phyloP scores from a whole-genome alignment of 1,140 invertebrate genomes.

The Cyclargus thomasi region DNA sequence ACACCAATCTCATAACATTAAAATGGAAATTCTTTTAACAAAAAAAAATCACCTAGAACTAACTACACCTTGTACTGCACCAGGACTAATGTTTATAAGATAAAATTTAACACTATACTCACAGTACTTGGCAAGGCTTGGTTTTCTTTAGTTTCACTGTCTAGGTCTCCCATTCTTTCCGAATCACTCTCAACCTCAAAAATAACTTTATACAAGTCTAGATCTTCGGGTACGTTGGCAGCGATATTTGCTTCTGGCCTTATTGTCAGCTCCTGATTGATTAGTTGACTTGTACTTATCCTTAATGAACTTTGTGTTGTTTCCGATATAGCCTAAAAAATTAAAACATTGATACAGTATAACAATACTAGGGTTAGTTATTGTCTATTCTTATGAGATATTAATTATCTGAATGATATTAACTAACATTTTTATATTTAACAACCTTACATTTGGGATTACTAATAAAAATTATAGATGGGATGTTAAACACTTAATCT shows the following conservation, averaged over 20 bases:
- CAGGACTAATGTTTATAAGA: background rate
- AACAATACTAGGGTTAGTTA: background rate
- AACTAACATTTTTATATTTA: too few species aligned
- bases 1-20: too few species aligned
- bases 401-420: too few species aligned
- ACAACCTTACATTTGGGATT: too few species aligned
- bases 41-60: too few species aligned
- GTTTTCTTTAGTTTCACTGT: conserved; percentile 2
- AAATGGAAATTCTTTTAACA: too few species aligned
- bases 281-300: conserved; percentile 57
- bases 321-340: conserved; percentile 63
- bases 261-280: conserved; percentile 61
- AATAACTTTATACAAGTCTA: conserved; percentile 61
- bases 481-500: too few species aligned
- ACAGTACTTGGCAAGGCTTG: background rate
- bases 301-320: conserved; percentile 51
- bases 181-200: conserved; percentile 61
- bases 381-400: too few species aligned
- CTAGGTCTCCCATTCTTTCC: conserved; percentile 50
- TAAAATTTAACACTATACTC: background rate
- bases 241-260: conserved; percentile 64
- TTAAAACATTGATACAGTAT: background rate
- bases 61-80: too few species aligned
- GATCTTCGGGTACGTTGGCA: conserved; percentile 58
- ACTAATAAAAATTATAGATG: too few species aligned